phyloP scores from a whole-genome alignment of 2,888 invertebrate species.

The Limenitis camilla region DNA sequence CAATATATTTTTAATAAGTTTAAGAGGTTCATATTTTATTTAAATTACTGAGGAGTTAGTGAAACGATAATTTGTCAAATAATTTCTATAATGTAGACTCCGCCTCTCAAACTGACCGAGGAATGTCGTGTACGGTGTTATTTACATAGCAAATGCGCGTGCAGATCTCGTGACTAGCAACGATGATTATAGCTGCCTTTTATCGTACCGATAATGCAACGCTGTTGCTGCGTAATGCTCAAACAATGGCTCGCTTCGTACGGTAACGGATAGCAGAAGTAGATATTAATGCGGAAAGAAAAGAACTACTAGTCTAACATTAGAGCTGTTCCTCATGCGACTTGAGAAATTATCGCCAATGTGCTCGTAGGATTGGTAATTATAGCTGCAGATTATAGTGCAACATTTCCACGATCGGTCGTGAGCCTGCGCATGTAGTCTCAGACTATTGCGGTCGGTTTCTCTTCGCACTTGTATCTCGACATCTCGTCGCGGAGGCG shows the following conservation, averaged over 20 bases:
- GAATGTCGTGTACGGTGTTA: conserved; percentile 53
- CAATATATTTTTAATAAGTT: too few relatives aligned
- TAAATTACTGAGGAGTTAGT: not conserved
- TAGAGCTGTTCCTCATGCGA: conserved; percentile 28
- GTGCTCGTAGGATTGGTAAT: conserved; percentile 24
- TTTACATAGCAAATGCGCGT: conserved; percentile 52
- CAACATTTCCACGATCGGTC: conserved; percentile 32
- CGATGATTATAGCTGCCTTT: conserved; percentile 56
- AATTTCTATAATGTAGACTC: conserved; percentile 34
- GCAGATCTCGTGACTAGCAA: conserved; percentile 54
- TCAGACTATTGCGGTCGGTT: conserved; percentile 63
- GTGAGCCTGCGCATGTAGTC: conserved; percentile 34
- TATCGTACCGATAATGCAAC: conserved; percentile 57
- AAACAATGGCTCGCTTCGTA: conserved; percentile 45
- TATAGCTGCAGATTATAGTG: conserved; percentile 26
- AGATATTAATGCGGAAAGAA: conserved; percentile 45
- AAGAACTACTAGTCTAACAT: conserved; percentile 33
- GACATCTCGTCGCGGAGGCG: conserved; percentile 59
- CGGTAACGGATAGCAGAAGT: conserved; percentile 41
- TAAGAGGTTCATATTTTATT: not conserved
- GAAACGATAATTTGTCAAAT: conserved; percentile 33
- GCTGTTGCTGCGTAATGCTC: conserved; percentile 50
- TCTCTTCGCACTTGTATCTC: conserved; percentile 63
- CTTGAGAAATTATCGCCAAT: conserved; percentile 19
- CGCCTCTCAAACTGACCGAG: conserved; percentile 11